Percentiles rank a stretch among this genome's conserved stretches.
Conservation (phyloP, 2,888 invertebrate genomes). For the Tenodera sinensis region DNA sequence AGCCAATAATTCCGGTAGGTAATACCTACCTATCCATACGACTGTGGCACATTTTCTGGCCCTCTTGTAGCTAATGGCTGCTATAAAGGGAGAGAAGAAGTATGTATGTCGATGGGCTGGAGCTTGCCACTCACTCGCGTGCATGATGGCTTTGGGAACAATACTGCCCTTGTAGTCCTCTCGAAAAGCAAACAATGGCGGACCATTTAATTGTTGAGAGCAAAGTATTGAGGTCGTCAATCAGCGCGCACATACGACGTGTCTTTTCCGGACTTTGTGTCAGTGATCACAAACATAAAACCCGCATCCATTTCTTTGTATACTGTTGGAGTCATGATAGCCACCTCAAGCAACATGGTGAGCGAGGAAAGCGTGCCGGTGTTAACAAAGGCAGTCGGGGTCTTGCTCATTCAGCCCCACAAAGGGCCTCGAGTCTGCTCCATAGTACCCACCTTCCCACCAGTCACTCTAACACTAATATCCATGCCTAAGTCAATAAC, state of each 20-base stretch:
- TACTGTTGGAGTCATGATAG: neutral
- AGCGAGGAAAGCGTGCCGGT: neutral
- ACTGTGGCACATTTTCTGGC: neutral
- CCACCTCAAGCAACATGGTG: neutral
- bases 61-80: neutral
- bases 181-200: neutral
- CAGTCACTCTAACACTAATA: too few species aligned
- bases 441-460: too few species aligned
- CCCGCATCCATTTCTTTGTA: neutral
- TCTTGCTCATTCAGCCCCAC: too few species aligned
- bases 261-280: neutral
- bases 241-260: neutral
- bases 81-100: too few species aligned
- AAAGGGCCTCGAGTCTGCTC: too few species aligned
- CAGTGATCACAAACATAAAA: neutral
- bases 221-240: neutral
- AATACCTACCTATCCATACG: too few species aligned
- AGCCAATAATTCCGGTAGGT: too few species aligned
- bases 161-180: neutral
- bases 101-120: neutral
- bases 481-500: too few species aligned
- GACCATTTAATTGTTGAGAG: neutral
- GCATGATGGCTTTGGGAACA: neutral
- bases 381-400: neutral
- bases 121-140: neutral